Conservation (phyloP, 2,888 invertebrate genomes). For the Eristalis intricaria region DNA sequence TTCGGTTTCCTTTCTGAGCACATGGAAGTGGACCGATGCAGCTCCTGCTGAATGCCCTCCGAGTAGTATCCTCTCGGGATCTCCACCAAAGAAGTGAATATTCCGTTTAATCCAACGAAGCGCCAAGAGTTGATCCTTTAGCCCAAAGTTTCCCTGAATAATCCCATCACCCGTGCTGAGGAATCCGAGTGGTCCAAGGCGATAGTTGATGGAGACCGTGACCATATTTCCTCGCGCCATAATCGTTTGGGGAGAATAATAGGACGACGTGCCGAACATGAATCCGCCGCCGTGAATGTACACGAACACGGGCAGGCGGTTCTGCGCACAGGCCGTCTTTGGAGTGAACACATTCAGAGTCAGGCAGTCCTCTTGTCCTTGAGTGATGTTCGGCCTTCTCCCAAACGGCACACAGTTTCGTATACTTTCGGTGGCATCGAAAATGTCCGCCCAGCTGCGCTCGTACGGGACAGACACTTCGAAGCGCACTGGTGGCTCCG, state of each 20-base stretch:
- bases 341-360: slow-evolving; percentile 85
- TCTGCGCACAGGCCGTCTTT: not conserved
- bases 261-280: slow-evolving; percentile 84
- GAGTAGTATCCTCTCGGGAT: slow-evolving; percentile 86
- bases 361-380: slow-evolving; percentile 84
- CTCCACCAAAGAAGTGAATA: slow-evolving; percentile 87
- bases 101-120: slow-evolving; percentile 87
- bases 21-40: slow-evolving; percentile 88
- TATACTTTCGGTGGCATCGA: slow-evolving; percentile 81
- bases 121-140: slow-evolving; percentile 88
- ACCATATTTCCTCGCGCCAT: slow-evolving; percentile 84
- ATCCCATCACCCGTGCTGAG: slow-evolving; percentile 86
- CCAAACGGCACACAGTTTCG: slow-evolving; percentile 70
- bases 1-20: slow-evolving; percentile 85
- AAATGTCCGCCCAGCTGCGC: slow-evolving; percentile 65
- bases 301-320: slow-evolving; percentile 84
- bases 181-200: slow-evolving; percentile 87
- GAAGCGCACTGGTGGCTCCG: slow-evolving; percentile 85
- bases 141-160: slow-evolving; percentile 87
- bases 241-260: slow-evolving; percentile 83
- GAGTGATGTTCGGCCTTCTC: slow-evolving; percentile 15
- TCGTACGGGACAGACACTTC: slow-evolving; percentile 76
- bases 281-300: slow-evolving; percentile 87
- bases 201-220: slow-evolving; percentile 86
- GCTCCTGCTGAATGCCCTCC: slow-evolving; percentile 88